phyloP scores from a whole-genome alignment of 2,888 invertebrate species.

The Coelinius sp. region DNA sequence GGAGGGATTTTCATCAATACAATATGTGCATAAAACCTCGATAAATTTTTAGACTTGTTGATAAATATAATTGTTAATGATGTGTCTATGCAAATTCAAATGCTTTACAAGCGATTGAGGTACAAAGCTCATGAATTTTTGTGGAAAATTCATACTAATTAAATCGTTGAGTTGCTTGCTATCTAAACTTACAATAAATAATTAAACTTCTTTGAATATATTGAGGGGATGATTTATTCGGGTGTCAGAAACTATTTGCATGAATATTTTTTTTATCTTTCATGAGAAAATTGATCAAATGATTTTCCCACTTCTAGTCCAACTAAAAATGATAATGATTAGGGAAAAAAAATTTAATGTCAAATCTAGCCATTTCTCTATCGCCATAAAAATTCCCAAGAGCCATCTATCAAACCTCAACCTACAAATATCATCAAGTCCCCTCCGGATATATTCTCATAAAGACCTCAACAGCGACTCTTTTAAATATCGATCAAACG shows the following conservation, averaged over 20 bases:
- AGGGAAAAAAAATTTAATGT: too few relatives aligned
- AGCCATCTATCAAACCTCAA: neutral
- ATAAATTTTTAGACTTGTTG: neutral
- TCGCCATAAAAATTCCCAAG: neutral
- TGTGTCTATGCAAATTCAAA: neutral
- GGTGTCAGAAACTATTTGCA: neutral
- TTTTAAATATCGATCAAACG: conserved; percentile 51
- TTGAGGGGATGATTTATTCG: neutral
- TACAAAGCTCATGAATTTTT: neutral
- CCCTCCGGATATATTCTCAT: conserved; percentile 18
- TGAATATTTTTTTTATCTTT: too few relatives aligned
- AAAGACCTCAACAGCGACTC: conserved; percentile 36
- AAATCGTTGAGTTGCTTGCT: neutral
- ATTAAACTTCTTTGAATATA: neutral
- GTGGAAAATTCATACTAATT: neutral
- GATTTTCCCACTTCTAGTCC: too few relatives aligned
- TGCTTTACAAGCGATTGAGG: neutral
- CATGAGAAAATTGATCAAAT: too few relatives aligned
- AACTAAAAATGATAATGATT: too few relatives aligned
- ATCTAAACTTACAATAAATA: neutral
- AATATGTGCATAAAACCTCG: neutral
- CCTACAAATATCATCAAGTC: neutral
- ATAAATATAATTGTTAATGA: neutral
- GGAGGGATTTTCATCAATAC: too few relatives aligned
- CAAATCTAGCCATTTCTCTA: too few relatives aligned